Conservation (phyloP, 1,140 invertebrate species). For the Drosophila dunni region DNA sequence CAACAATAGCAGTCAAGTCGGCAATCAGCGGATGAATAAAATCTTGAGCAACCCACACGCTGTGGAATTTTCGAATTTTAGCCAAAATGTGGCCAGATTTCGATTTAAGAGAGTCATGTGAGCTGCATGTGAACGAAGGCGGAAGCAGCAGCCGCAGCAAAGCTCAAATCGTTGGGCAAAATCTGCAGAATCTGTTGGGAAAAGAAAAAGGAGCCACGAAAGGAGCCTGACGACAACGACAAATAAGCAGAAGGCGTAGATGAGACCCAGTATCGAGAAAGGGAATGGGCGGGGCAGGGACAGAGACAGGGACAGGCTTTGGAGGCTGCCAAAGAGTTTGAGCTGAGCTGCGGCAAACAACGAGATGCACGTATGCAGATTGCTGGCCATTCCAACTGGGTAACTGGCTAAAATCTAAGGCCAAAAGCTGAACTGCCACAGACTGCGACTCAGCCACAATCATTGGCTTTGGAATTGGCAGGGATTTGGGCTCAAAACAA, state of each 20-base stretch:
- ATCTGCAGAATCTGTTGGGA: conserved; percentile 39
- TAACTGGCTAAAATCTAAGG: conserved; percentile 35
- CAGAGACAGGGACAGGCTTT: not conserved
- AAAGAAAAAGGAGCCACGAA: conserved; percentile 37
- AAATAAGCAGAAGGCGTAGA: conserved; percentile 51
- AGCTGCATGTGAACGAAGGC: conserved; percentile 37
- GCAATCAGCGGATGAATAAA: conserved; percentile 33
- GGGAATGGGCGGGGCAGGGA: not conserved
- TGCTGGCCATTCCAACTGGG: conserved; percentile 61
- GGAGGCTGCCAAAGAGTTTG: not conserved
- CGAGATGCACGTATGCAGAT: conserved; percentile 83
- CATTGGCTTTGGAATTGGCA: conserved; percentile 31
- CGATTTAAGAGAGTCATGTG: conserved; percentile 28
- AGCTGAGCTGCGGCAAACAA: conserved; percentile 40
- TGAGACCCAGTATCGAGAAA: conserved; percentile 17
- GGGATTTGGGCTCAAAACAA: conserved; percentile 60
- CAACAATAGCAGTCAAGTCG: conserved; percentile 35
- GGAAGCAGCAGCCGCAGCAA: conserved; percentile 35
- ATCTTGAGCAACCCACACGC: conserved; percentile 50
- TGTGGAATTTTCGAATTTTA: conserved; percentile 36
- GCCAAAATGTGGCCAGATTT: conserved; percentile 41
- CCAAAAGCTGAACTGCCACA: conserved; percentile 35
- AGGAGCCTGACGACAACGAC: conserved; percentile 46
- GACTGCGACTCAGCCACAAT: not conserved
- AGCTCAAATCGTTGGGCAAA: conserved; percentile 32